phyloP scores from a whole-genome alignment of 2,888 invertebrate genomes.

The Anarsia innoxiella region DNA sequence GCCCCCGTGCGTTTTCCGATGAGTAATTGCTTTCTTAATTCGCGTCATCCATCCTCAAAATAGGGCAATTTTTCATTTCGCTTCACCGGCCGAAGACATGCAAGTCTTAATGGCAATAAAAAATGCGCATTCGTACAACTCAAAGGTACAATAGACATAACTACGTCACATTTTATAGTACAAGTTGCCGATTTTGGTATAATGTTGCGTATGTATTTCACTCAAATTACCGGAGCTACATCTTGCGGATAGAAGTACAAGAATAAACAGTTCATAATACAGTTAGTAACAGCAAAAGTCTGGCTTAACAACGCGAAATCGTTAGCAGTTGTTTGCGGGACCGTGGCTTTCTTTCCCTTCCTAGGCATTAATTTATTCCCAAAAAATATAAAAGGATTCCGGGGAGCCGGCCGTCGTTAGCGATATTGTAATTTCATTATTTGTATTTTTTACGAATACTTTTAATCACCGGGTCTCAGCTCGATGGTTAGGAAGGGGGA shows the following conservation, averaged over 20 bases:
- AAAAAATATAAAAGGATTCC: conserved; percentile 73
- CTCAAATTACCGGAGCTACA: not conserved
- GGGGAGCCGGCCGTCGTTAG: conserved; percentile 68
- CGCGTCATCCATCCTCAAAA: conserved; percentile 73
- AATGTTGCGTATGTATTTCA: not conserved
- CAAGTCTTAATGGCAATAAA: conserved; percentile 36
- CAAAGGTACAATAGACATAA: conserved; percentile 1
- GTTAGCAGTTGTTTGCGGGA: conserved; percentile 56
- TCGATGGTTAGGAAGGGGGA: conserved; percentile 47
- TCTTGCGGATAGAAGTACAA: not conserved
- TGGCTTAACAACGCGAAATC: conserved; percentile 50
- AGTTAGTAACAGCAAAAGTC: conserved; percentile 27
- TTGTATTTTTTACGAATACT: conserved; percentile 74
- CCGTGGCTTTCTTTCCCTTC: conserved; percentile 49
- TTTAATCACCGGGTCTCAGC: conserved; percentile 65
- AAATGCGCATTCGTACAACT: conserved; percentile 13
- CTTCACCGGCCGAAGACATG: conserved; percentile 43
- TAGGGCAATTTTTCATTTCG: conserved; percentile 70
- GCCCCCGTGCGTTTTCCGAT: conserved; percentile 66
- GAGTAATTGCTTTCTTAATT: conserved; percentile 76
- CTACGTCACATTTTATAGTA: not conserved
- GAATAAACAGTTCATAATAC: conserved; percentile 17
- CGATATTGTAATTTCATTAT: conserved; percentile 77
- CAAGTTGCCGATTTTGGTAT: conserved; percentile 2
- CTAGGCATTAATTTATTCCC: conserved; percentile 68